Conservation (phyloP, 2,797 vertebrate genomes). For the Allobates femoralis region DNA sequence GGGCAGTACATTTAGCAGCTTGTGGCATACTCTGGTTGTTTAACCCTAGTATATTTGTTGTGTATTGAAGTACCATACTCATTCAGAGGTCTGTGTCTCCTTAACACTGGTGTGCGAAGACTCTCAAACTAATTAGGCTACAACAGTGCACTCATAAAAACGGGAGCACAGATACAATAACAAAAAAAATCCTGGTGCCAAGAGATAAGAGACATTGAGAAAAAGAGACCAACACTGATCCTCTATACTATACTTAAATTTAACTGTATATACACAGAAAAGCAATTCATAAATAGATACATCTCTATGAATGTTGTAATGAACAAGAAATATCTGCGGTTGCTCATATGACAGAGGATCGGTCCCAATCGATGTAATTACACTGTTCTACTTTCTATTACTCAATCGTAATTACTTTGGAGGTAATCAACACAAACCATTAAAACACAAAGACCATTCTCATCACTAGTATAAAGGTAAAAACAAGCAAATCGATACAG, state of each 20-base stretch:
- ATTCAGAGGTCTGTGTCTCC: no score
- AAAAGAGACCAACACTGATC: background rate
- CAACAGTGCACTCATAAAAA: no score
- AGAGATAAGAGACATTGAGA: no score
- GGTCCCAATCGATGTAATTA: slow-evolving; percentile 39
- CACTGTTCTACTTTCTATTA: slow-evolving; percentile 18
- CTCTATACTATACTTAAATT: background rate
- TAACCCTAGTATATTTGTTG: no score
- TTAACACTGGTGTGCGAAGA: no score
- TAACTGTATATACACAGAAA: background rate
- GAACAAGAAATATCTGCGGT: slow-evolving; percentile 26
- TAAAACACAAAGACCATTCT: slow-evolving; percentile 23
- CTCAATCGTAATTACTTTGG: slow-evolving; percentile 31
- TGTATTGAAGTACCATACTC: no score
- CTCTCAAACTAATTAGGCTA: no score
- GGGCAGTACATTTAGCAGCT: no score
- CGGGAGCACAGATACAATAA: no score
- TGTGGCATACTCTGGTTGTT: no score
- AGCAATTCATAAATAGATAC: background rate
- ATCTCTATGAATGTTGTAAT: background rate
- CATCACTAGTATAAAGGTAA: slow-evolving; percentile 24
- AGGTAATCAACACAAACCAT: slow-evolving; percentile 34
- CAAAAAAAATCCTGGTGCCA: no score
- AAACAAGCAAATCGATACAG: slow-evolving; percentile 43
- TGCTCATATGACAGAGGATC: background rate